Base-by-base conservation (phyloP, 2,113 vertebrate species). In the Oenanthe melanoleuca region DNA sequence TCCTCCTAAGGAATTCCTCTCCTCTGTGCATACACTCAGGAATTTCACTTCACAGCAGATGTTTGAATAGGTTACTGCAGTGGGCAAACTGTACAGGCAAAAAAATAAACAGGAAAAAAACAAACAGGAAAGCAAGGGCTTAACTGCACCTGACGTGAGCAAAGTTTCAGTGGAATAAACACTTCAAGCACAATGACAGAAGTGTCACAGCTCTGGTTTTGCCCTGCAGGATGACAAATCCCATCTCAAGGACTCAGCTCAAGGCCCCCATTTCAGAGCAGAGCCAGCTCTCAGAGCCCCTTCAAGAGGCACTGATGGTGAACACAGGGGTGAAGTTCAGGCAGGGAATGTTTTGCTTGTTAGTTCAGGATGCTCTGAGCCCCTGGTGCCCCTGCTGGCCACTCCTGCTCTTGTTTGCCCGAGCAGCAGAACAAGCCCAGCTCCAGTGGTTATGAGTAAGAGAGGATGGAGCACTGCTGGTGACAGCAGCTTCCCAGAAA, bases 401-500 rank as follows among this genome's bases (percentile, higher is more conserved):
- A 55, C 12, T 67, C n/a, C 95, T 88, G 71, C 59, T 93, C 89
- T 71, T 83, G 47, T 88, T 91, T 89, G 78, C 87, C 94, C 14
- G 0, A 92, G 89, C 47, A 74, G 80, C 74, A 92, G 75, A 70
- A 38, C 52, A 9, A 49, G 79, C 34, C 71, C 87, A 89, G 79
- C 79, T 15, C 47, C 63, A 40, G 87, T 94, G 93, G 88, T 69
- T 83, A 66, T 95, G 94, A 95, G 63, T 77, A 88, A 92, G 80
- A 2, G 9, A 28, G 49, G 22, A 73, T 55, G 29, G 67, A 83
- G 67, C 24, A 5, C 63, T 80, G 28, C 50, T 84, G 92, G 88
- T 89, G 81, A 91, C 82, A 79, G 82, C 86, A 71, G 77, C 83
- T 96, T 92, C 93, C 89, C 79, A 95, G 71, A 94, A 78, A 84